These are phyloP conservation scores for Mythimna ferrago DNA, from an alignment of 2,888 invertebrate species.

Conservation along the genomic window DNA sequence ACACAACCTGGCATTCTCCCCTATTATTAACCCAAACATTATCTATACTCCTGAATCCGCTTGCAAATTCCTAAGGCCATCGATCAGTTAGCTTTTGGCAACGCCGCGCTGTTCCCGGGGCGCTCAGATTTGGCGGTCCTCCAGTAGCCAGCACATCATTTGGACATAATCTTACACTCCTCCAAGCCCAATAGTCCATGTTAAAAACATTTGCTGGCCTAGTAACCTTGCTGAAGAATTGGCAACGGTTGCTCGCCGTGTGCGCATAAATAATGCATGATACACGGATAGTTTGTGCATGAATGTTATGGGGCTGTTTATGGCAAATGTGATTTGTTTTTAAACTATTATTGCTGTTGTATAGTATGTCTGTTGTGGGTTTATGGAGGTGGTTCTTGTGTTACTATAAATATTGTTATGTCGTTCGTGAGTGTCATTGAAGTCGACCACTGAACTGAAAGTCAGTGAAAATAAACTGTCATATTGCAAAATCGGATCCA, in stretches of 20 bases:
- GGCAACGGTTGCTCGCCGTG: slow-evolving; percentile 40
- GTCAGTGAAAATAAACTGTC: too few relatives aligned
- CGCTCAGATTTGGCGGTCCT: slow-evolving; percentile 73
- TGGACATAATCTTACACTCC: slow-evolving; percentile 74
- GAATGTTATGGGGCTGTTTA: slow-evolving; percentile 46
- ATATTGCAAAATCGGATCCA: too few relatives aligned
- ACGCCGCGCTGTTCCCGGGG: slow-evolving; percentile 71
- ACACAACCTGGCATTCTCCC: slow-evolving; percentile 22
- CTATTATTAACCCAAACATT: slow-evolving; percentile 54
- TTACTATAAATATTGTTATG: not conserved
- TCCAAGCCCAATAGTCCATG: slow-evolving; percentile 71
- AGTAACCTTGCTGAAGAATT: slow-evolving; percentile 62
- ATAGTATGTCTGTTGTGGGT: not conserved
- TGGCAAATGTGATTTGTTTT: slow-evolving; percentile 49
- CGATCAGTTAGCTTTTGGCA: slow-evolving; percentile 79
- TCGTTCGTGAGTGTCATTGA: not conserved
- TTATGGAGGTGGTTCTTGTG: slow-evolving; percentile 1
- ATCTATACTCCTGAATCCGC: slow-evolving; percentile 64
- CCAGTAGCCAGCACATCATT: slow-evolving; percentile 74
- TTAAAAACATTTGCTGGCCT: slow-evolving; percentile 69
- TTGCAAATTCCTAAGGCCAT: slow-evolving; percentile 76
- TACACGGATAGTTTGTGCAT: slow-evolving; percentile 37
- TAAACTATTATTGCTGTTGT: slow-evolving; percentile 36
- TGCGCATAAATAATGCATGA: slow-evolving; percentile 53
- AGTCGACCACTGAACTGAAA: too few relatives aligned